A percentile compares a stretch with the other conserved stretches of the same genome.
Conservation (phyloP, 2,888 invertebrate species). For the Acrobasis repandana region DNA sequence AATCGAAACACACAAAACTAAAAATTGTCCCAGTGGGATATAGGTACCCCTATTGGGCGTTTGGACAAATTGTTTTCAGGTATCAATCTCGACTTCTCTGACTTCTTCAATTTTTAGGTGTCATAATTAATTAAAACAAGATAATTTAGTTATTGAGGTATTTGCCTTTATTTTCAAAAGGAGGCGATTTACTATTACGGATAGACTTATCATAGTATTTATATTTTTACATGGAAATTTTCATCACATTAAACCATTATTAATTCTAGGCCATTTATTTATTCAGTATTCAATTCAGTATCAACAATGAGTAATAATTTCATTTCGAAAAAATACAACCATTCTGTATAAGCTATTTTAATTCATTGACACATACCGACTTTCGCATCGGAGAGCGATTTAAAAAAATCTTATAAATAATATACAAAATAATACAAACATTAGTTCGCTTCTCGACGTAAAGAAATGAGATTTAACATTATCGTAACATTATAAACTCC, state of each 20-base stretch:
- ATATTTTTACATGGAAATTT: conserved; percentile 83
- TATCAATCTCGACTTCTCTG: not conserved
- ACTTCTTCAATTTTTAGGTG: conserved; percentile 21
- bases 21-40: too few relatives aligned
- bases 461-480: conserved; percentile 73
- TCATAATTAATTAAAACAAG: conserved; percentile 63
- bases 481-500: conserved; percentile 63
- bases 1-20: too few relatives aligned
- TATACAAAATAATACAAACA: conserved; percentile 83
- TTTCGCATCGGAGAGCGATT: conserved; percentile 57
- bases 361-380: conserved; percentile 60
- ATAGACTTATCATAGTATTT: conserved; percentile 79
- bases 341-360: conserved; percentile 69
- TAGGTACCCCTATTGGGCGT: too few relatives aligned
- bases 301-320: conserved; percentile 71
- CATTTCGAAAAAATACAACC: conserved; percentile 79
- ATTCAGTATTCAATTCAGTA: conserved; percentile 71
- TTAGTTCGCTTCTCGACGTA: conserved; percentile 64
- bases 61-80: too few relatives aligned
- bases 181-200: conserved; percentile 80
- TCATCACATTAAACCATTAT: conserved; percentile 78
- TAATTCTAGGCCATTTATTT: conserved; percentile 74
- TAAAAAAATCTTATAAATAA: conserved; percentile 80
- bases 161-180: conserved; percentile 79
- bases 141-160: conserved; percentile 75